Evolutionary conservation across 2,113 vertebrate genomes (phyloP).

Genomic region (Morone chrysops): DNA sequence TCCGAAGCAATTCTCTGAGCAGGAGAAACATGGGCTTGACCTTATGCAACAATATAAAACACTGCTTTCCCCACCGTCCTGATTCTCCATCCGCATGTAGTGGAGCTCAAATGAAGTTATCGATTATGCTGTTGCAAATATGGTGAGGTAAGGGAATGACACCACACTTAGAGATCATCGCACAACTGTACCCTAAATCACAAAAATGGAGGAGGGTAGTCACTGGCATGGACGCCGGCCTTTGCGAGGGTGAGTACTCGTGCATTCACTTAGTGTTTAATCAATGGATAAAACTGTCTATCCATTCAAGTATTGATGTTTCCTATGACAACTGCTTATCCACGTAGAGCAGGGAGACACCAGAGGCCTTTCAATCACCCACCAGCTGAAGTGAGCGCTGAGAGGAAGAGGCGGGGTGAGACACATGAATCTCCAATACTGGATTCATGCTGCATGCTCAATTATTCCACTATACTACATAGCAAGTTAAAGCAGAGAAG

Average conservation of each 20-base stretch:
- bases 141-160: conserved; percentile 77
- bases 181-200: conserved; percentile 81
- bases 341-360: conserved; percentile 72
- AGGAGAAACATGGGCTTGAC: conserved; percentile 60
- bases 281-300: conserved; percentile 84
- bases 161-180: conserved; percentile 77
- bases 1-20: conserved; percentile 46
- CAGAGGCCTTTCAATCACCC: conserved; percentile 78
- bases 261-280: conserved; percentile 82
- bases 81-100: conserved; percentile 40
- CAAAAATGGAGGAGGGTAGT: conserved; percentile 70
- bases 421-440: conserved; percentile 63
- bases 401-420: conserved; percentile 49
- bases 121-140: conserved; percentile 74
- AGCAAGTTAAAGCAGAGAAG: conserved; percentile 45
- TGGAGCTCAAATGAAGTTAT: conserved; percentile 70
- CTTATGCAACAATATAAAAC: conserved; percentile 70
- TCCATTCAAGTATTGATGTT: conserved; percentile 81
- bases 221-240: conserved; percentile 47
- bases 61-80: conserved; percentile 12
- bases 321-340: conserved; percentile 82
- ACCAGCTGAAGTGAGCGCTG: conserved; percentile 51
- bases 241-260: conserved; percentile 62
- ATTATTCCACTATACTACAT: conserved; percentile 62
- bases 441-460: conserved; percentile 67